Percentiles rank a stretch among this genome's conserved stretches.
These are phyloP conservation scores for Coracias cyanogaster DNA, from an alignment of 2,797 vertebrate species.

Conservation along the genomic window DNA sequence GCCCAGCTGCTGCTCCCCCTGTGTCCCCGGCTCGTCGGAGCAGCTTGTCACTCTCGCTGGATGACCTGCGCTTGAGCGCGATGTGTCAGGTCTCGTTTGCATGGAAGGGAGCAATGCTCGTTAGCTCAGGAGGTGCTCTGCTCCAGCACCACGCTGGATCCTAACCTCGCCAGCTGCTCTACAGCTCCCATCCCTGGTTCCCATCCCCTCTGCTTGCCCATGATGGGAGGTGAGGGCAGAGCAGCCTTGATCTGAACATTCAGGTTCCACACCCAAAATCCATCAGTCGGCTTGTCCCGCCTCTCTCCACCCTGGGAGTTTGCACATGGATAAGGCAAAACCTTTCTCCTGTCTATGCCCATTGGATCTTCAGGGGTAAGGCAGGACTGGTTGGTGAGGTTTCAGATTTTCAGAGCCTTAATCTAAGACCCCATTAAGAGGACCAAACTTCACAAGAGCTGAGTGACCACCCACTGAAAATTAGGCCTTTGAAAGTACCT, in stretches of 20 bases:
- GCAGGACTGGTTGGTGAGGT: neutral
- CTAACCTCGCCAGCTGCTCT: neutral
- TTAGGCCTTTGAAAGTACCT: neutral
- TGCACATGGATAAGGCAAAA: neutral
- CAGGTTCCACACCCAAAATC: neutral
- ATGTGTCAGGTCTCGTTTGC: neutral
- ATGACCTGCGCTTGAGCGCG: neutral
- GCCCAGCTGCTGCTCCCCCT: neutral
- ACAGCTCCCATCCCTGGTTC: neutral
- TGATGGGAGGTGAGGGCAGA: neutral
- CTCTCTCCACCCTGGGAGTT: neutral
- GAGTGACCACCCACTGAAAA: neutral
- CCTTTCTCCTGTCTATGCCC: neutral
- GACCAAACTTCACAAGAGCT: neutral
- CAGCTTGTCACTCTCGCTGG: neutral
- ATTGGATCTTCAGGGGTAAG: rapidly evolving
- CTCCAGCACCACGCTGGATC: rapidly evolving
- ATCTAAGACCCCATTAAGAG: neutral
- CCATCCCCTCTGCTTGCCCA: rapidly evolving
- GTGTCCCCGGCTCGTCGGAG: neutral
- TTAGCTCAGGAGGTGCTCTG: neutral
- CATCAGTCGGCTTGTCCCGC: rapidly evolving
- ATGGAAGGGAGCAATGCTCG: neutral
- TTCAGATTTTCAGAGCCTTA: neutral
- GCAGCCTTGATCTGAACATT: neutral